A percentile compares a stretch with the other conserved stretches of the same genome.
Evolutionary conservation across 2,113 vertebrate species (phyloP).

Genomic region (Misgurnus anguillicaudatus): DNA sequence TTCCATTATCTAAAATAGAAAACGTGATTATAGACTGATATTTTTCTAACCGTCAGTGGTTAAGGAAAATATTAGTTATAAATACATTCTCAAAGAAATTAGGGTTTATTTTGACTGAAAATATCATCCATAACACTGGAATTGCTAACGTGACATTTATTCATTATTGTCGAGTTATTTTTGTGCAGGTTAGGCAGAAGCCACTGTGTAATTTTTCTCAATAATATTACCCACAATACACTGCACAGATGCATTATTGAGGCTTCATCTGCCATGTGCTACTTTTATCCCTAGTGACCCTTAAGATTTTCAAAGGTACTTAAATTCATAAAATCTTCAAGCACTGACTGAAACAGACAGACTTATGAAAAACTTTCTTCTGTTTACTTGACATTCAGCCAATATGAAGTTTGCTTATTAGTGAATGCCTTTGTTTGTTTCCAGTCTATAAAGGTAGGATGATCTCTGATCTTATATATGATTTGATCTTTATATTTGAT

Average conservation of each 20-base stretch:
- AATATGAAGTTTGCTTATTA: conserved; percentile 15
- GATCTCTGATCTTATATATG: not conserved
- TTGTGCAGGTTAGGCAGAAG: conserved; percentile 1
- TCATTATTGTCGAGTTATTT: conserved; percentile 29
- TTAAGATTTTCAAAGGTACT: conserved; percentile 33
- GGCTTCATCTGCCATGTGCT: conserved; percentile 18
- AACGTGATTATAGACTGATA: no score
- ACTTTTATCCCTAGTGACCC: conserved; percentile 16
- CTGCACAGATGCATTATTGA: conserved; percentile 2
- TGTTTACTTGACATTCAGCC: conserved; percentile 23
- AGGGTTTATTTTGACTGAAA: no score
- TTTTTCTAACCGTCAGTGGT: no score
- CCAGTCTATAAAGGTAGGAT: not conserved
- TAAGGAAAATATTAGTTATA: no score
- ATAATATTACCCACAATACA: conserved; percentile 31
- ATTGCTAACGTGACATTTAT: not conserved
- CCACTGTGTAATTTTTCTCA: conserved; percentile 1
- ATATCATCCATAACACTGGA: no score
- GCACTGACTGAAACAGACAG: conserved; percentile 14
- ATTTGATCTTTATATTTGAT: not conserved
- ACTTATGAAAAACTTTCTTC: conserved; percentile 15
- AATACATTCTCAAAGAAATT: no score
- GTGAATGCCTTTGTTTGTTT: not conserved
- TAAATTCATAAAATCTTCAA: conserved; percentile 43
- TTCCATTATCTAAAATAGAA: no score